Conservation (phyloP, 2,113 vertebrate genomes). For the Oplegnathus fasciatus region DNA sequence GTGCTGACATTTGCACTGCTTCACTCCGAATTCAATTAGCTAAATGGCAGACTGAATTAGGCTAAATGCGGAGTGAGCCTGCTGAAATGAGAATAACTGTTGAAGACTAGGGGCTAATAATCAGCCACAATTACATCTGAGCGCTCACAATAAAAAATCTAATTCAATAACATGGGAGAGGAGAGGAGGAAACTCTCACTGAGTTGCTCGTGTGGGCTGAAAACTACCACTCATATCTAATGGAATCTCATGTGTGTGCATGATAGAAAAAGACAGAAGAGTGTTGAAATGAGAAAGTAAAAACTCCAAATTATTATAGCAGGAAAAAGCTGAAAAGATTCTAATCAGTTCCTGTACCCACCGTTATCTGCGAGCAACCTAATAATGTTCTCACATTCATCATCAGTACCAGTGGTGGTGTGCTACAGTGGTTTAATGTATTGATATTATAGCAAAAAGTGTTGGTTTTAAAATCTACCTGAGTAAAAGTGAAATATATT, state of each 20-base stretch:
- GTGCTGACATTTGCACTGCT: slow-evolving; percentile 28
- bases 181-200: slow-evolving; percentile 30
- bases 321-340: not conserved
- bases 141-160: slow-evolving; percentile 42
- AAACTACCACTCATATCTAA: slow-evolving; percentile 27
- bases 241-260: slow-evolving; percentile 19
- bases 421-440: not conserved
- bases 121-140: slow-evolving; percentile 68
- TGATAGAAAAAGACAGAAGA: not conserved
- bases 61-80: slow-evolving; percentile 60
- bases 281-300: too few species aligned
- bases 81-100: slow-evolving; percentile 65
- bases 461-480: not conserved
- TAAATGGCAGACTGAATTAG: slow-evolving; percentile 72
- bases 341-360: not conserved
- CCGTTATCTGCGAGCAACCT: not conserved
- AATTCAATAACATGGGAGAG: slow-evolving; percentile 51
- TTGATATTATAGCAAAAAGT: not conserved
- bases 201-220: not conserved
- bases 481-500: not conserved
- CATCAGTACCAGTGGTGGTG: not conserved
- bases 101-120: slow-evolving; percentile 52
- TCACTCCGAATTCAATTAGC: slow-evolving; percentile 66
- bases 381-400: not conserved
- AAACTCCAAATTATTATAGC: not conserved